phyloP scores from a whole-genome alignment of 2,797 vertebrate species.

The Scolopax rusticola region DNA sequence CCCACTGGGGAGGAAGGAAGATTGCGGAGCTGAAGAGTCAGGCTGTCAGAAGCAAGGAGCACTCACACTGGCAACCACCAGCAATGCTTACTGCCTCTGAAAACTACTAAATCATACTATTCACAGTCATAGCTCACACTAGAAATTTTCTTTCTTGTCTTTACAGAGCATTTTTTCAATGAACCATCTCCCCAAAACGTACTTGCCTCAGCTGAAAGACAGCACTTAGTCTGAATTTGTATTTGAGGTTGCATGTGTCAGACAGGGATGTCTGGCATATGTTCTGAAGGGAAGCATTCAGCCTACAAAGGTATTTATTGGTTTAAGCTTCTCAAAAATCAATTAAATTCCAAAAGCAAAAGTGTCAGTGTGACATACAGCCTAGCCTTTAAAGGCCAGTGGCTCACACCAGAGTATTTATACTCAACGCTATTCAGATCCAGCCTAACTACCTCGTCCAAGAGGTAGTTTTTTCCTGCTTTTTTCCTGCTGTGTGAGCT shows the following conservation, averaged over 20 bases:
- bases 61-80: background rate
- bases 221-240: background rate
- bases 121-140: background rate
- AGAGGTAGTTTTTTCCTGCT: too few relatives aligned
- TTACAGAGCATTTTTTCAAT: background rate
- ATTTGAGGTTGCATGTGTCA: background rate
- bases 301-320: background rate
- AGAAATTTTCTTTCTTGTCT: background rate
- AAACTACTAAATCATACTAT: background rate
- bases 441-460: background rate
- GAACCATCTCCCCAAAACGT: background rate
- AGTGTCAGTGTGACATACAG: background rate
- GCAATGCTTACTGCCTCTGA: background rate
- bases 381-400: background rate
- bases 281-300: background rate
- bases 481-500: background rate
- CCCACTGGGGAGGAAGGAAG: background rate
- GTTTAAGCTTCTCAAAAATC: background rate
- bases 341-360: background rate
- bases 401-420: background rate
- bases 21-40: background rate
- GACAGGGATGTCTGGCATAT: background rate
- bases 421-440: background rate
- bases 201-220: background rate
- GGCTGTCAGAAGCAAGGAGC: background rate